phyloP scores from a whole-genome alignment of 1,140 invertebrate species.

The Leptoteleia sp. region DNA sequence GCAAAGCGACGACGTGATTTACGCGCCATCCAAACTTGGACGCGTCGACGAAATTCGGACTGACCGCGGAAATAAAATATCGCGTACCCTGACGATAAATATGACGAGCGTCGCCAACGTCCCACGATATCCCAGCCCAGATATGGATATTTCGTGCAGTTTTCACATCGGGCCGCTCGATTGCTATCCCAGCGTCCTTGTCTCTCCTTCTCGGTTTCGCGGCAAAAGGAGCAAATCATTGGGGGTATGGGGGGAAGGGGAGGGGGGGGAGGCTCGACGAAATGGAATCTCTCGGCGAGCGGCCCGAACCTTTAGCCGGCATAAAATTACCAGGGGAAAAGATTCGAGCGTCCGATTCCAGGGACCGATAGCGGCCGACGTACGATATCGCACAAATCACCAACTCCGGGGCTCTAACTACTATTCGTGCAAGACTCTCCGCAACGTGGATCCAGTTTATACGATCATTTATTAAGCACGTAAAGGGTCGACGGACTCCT shows the following conservation, averaged over 20 bases:
- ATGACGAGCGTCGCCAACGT: slow-evolving; percentile 26
- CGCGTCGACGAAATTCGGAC: slow-evolving; percentile 14
- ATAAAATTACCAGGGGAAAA: slow-evolving; percentile 76
- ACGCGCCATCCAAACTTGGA: slow-evolving; percentile 29
- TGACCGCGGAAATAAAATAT: no score
- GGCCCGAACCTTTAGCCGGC: slow-evolving; percentile 73
- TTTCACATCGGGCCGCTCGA: slow-evolving; percentile 49
- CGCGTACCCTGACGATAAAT: slow-evolving; percentile 23
- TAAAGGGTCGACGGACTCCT: no score
- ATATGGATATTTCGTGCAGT: slow-evolving; percentile 62
- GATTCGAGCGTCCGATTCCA: slow-evolving; percentile 75
- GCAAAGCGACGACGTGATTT: slow-evolving; percentile 36
- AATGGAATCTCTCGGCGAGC: slow-evolving; percentile 69
- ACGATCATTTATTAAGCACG: no score
- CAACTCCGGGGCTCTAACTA: slow-evolving; percentile 69
- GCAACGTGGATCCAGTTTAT: no score
- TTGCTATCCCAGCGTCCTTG: slow-evolving; percentile 58
- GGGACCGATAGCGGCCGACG: slow-evolving; percentile 72
- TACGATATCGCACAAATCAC: slow-evolving; percentile 78
- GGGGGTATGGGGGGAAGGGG: no score
- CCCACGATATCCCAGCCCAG: slow-evolving; percentile 42
- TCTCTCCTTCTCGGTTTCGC: slow-evolving; percentile 62
- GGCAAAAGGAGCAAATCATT: slow-evolving; percentile 57
- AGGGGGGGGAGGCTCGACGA: slow-evolving; percentile 33
- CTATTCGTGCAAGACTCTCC: no score